Conservation (phyloP, 2,113 vertebrate species). For the Synodontis membranacea region DNA sequence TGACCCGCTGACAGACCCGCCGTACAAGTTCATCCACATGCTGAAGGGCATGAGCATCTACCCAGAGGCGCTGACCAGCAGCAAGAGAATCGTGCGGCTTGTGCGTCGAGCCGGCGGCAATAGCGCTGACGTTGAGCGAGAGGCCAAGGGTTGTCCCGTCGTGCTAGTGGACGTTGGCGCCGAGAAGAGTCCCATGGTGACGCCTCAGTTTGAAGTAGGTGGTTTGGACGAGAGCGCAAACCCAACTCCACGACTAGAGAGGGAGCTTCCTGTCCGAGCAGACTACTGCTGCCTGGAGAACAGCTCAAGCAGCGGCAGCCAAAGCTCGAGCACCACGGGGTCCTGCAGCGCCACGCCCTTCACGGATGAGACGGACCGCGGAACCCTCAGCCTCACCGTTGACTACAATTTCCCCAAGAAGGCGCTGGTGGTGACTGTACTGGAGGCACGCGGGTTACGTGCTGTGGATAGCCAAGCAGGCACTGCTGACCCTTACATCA, state of each 20-base stretch:
- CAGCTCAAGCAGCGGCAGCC: slow-evolving; percentile 78
- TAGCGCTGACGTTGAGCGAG: slow-evolving; percentile 27
- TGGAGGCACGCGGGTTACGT: slow-evolving; percentile 87
- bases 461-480: slow-evolving; percentile 87
- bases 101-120: slow-evolving; percentile 59
- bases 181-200: slow-evolving; percentile 73
- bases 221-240: slow-evolving; percentile 59
- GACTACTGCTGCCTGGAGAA: slow-evolving; percentile 84
- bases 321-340: slow-evolving; percentile 71
- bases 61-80: slow-evolving; percentile 89
- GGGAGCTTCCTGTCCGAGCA: slow-evolving; percentile 78
- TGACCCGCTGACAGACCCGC: slow-evolving; percentile 74
- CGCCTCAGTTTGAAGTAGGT: slow-evolving; percentile 69
- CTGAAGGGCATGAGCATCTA: slow-evolving; percentile 98
- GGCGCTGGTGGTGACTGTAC: slow-evolving; percentile 91
- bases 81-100: slow-evolving; percentile 82
- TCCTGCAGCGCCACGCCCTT: slow-evolving; percentile 82
- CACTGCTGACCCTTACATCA: slow-evolving; percentile 92
- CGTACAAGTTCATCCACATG: slow-evolving; percentile 98
- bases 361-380: slow-evolving; percentile 77
- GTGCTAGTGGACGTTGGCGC: slow-evolving; percentile 72
- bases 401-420: slow-evolving; percentile 99
- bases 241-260: slow-evolving; percentile 63
- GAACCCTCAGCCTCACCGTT: slow-evolving; percentile 85
- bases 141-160: slow-evolving; percentile 54